Evolutionary conservation across 1,140 invertebrate genomes (phyloP).

Genomic region (Theocolax elegans): DNA sequence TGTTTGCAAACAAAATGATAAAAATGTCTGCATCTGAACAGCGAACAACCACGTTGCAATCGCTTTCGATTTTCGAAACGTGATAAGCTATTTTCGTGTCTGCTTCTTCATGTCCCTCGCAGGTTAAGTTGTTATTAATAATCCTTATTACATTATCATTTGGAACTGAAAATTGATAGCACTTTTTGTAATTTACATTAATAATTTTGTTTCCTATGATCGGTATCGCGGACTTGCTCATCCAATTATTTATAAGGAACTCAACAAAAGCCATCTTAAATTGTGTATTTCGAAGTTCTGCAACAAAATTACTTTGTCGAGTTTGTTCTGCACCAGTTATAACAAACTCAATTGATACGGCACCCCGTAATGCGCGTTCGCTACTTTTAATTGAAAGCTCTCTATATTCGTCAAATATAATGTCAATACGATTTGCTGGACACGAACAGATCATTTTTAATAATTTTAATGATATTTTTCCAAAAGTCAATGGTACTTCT

Average conservation of each 20-base stretch:
- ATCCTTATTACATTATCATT: no score
- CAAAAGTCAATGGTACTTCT: background rate
- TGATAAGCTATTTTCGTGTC: no score
- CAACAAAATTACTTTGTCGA: background rate
- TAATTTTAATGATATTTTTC: background rate
- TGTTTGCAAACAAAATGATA: no score
- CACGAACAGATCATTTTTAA: background rate
- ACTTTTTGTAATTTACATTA: no score
- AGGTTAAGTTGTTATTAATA: no score
- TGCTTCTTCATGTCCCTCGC: no score
- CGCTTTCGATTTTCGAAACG: no score
- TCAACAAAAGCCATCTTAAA: conserved; percentile 1
- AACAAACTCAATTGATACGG: background rate
- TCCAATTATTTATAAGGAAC: background rate
- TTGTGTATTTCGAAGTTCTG: background rate
- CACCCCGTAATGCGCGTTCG: background rate
- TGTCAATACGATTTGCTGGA: background rate
- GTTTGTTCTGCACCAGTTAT: background rate
- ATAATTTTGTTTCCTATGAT: no score
- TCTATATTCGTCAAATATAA: background rate
- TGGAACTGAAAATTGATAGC: no score
- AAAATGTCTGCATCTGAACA: no score
- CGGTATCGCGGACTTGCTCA: no score
- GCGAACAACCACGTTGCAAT: no score
- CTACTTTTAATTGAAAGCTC: background rate